These are phyloP conservation scores for Morphnarchus princeps DNA, from an alignment of 2,113 vertebrate species.

Conservation along the genomic window DNA sequence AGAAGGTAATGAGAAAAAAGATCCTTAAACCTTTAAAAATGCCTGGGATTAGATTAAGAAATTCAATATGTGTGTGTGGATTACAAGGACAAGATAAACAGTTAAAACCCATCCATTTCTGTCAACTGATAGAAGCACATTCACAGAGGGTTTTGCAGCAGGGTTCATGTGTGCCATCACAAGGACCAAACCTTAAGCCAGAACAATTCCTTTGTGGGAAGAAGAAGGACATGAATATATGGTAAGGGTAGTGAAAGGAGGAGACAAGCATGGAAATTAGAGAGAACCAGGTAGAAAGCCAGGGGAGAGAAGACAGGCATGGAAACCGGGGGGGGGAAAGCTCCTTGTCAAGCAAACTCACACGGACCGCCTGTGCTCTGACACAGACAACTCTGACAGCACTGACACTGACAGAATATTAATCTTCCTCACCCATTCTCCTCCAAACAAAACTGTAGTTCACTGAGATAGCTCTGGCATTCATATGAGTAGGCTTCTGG, in stretches of 20 bases:
- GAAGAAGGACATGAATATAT: neutral
- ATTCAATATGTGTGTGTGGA: neutral
- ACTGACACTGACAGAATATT: neutral
- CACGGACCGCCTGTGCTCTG: neutral
- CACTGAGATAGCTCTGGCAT: neutral
- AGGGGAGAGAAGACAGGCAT: neutral
- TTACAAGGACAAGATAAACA: neutral
- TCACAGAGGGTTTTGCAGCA: neutral
- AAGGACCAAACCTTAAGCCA: neutral
- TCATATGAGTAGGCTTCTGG: neutral
- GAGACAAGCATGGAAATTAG: neutral
- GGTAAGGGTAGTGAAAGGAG: neutral
- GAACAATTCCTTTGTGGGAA: neutral
- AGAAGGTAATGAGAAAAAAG: neutral
- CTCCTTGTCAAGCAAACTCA: neutral
- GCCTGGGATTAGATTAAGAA: neutral
- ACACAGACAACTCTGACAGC: neutral
- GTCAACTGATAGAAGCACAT: neutral
- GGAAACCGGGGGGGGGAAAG: neutral
- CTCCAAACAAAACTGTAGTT: slow-evolving; percentile 18
- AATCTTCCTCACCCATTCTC: neutral
- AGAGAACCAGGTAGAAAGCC: neutral
- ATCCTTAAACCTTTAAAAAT: slow-evolving; percentile 6
- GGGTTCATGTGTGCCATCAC: neutral
- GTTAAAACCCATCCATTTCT: neutral